These are phyloP conservation scores for Scaptomyza tumidula DNA, from an alignment of 2,888 invertebrate species.

Conservation along the genomic window DNA sequence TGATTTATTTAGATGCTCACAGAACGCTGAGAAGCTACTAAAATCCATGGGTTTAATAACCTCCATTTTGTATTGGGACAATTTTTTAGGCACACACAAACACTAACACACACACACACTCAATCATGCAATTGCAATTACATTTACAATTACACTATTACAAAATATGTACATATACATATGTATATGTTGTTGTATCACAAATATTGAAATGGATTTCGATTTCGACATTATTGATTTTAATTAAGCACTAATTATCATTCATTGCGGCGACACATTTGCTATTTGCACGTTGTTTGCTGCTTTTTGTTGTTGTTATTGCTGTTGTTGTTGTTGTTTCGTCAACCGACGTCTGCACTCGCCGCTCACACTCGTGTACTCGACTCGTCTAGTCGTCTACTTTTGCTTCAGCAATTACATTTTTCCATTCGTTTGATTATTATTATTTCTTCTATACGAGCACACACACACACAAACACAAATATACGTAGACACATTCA, in stretches of 20 bases:
- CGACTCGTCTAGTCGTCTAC: constrained; percentile 53
- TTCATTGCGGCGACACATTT: constrained; percentile 66
- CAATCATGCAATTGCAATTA: constrained; percentile 15
- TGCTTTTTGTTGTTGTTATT: constrained; percentile 40
- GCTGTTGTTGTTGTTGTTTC: constrained; percentile 31
- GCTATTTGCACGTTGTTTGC: constrained; percentile 65
- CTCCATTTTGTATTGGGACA: constrained; percentile 74
- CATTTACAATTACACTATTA: constrained; percentile 28
- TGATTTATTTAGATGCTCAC: constrained; percentile 82
- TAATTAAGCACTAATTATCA: constrained; percentile 78
- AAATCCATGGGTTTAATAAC: constrained; percentile 84
- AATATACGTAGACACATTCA: constrained; percentile 35
- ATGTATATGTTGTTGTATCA: constrained; percentile 30
- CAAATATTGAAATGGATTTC: constrained; percentile 56
- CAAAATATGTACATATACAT: constrained; percentile 19
- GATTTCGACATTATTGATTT: constrained; percentile 76
- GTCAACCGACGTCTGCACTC: constrained; percentile 47
- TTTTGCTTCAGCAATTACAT: constrained; percentile 71
- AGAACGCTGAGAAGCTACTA: constrained; percentile 82
- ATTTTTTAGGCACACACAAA: constrained; percentile 32
- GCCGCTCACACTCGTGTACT: constrained; percentile 32
- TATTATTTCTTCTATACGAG: constrained; percentile 61
- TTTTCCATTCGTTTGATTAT: constrained; percentile 76
- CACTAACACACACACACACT: constrained; percentile 24
- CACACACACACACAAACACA: constrained; percentile 14